phyloP scores from a whole-genome alignment of 2,888 invertebrate genomes.

The Molanna angustata region DNA sequence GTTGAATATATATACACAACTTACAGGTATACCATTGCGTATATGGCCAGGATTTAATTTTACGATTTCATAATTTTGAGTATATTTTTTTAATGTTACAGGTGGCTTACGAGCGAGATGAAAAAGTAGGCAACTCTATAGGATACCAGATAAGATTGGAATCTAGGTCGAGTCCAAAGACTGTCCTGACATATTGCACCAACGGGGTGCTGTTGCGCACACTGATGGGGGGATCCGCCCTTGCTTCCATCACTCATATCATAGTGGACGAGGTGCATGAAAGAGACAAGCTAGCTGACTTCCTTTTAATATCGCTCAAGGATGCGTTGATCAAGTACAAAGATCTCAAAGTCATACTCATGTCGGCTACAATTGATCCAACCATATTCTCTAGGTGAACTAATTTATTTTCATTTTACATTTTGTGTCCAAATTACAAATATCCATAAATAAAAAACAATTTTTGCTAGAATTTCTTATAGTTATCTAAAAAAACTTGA shows the following conservation, averaged over 20 bases:
- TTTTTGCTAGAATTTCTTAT: too few relatives aligned
- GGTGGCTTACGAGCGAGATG: slow-evolving; percentile 67
- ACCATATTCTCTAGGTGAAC: slow-evolving; percentile 65
- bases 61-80: too few relatives aligned
- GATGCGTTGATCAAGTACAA: slow-evolving; percentile 69
- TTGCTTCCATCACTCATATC: slow-evolving; percentile 77
- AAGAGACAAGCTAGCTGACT: slow-evolving; percentile 89
- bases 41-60: too few relatives aligned
- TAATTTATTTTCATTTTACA: background rate
- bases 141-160: slow-evolving; percentile 93
- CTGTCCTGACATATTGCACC: slow-evolving; percentile 87
- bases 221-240: slow-evolving; percentile 75
- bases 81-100: slow-evolving; percentile 32
- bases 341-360: slow-evolving; percentile 78
- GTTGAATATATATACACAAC: too few relatives aligned
- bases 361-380: slow-evolving; percentile 93
- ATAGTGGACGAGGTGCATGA: slow-evolving; percentile 96
- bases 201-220: slow-evolving; percentile 86
- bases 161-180: slow-evolving; percentile 75
- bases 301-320: slow-evolving; percentile 80
- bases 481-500: too few relatives aligned
- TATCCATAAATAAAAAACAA: too few relatives aligned
- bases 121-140: slow-evolving; percentile 65
- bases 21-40: too few relatives aligned
- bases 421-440: too few relatives aligned